A percentile compares a stretch with the other conserved stretches of the same genome.
These are phyloP conservation scores for Kradibia gibbosae DNA, from an alignment of 1,140 invertebrate species.

Conservation along the genomic window DNA sequence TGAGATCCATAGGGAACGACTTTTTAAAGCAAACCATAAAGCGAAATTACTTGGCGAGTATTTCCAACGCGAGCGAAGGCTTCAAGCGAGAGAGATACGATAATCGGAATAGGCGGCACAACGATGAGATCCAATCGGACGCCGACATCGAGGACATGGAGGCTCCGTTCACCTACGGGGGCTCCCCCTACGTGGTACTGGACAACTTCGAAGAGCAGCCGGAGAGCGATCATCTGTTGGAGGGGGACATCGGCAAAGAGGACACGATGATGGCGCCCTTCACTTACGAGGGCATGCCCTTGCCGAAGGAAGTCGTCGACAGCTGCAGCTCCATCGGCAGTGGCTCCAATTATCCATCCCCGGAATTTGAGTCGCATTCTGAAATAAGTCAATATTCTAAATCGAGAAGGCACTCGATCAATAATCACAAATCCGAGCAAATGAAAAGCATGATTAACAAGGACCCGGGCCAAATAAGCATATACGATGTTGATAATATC, in stretches of 20 bases:
- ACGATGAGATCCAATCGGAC: background rate
- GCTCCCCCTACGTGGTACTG: slow-evolving; percentile 39
- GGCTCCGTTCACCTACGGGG: slow-evolving; percentile 34
- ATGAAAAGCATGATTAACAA: background rate
- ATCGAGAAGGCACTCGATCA: slow-evolving; percentile 29
- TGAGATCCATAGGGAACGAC: background rate
- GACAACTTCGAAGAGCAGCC: slow-evolving; percentile 37
- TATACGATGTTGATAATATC: background rate
- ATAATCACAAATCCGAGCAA: background rate
- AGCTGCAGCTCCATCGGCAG: slow-evolving; percentile 44
- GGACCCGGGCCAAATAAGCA: background rate
- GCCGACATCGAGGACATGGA: slow-evolving; percentile 1
- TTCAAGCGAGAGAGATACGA: background rate
- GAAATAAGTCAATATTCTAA: slow-evolving; percentile 10
- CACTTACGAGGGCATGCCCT: slow-evolving; percentile 41
- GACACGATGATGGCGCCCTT: slow-evolving; percentile 38
- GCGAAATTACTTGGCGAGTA: background rate
- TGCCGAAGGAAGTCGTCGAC: slow-evolving; percentile 40
- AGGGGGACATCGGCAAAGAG: slow-evolving; percentile 34
- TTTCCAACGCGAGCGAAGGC: background rate
- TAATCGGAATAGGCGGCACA: background rate
- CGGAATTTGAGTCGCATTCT: background rate
- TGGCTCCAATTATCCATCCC: slow-evolving; percentile 13
- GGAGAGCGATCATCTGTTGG: slow-evolving; percentile 14
- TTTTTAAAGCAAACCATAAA: background rate